Evolutionary conservation across 2,113 vertebrate species (phyloP).

Genomic region (Oxygymnocypris stewartii): DNA sequence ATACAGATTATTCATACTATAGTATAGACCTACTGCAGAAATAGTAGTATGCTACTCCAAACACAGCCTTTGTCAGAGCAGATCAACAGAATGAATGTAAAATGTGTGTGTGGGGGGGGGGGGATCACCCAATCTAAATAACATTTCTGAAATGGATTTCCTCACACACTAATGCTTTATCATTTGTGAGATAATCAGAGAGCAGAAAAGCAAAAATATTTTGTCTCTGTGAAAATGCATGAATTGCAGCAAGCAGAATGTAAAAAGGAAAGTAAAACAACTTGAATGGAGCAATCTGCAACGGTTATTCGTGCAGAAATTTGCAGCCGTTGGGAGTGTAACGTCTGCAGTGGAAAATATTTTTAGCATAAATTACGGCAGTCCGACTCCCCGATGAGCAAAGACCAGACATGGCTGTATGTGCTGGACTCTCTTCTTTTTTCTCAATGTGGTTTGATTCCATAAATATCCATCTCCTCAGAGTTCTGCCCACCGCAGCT

Average conservation of each 20-base stretch:
- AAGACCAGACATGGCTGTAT: conserved; percentile 47
- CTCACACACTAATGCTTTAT: neutral
- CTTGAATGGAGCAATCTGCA: neutral
- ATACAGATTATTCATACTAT: neutral
- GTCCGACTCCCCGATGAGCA: conserved; percentile 40
- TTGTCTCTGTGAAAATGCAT: neutral
- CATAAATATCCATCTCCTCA: neutral
- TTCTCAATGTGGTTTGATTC: neutral
- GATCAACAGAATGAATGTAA: neutral
- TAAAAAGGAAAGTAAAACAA: neutral
- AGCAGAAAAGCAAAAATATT: neutral
- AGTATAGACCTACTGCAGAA: neutral
- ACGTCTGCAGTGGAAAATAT: conserved; percentile 23
- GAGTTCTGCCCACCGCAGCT: conserved; percentile 4
- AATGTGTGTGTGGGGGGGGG: no score
- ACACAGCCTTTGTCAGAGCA: neutral
- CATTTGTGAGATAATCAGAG: neutral
- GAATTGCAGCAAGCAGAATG: neutral
- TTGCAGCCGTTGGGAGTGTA: conserved; percentile 12
- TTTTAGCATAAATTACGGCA: conserved; percentile 70
- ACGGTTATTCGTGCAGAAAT: neutral
- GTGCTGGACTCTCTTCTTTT: neutral
- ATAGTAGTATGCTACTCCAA: neutral
- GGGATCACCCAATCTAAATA: neutral
- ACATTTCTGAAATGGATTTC: neutral